Percentiles rank a stretch among this genome's conserved stretches.
phyloP scores from a whole-genome alignment of 2,888 invertebrate genomes.

The Boloria selene region DNA sequence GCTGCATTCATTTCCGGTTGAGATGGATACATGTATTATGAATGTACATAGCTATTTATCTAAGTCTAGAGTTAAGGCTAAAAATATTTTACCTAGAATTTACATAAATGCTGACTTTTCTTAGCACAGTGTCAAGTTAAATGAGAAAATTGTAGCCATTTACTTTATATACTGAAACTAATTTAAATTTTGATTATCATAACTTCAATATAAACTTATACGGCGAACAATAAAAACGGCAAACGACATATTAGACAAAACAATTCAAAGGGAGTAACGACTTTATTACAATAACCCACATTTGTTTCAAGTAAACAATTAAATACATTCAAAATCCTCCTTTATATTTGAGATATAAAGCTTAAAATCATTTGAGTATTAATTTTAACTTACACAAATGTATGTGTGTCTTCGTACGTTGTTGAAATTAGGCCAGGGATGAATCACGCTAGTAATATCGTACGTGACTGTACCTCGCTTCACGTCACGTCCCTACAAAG shows the following conservation, averaged over 20 bases:
- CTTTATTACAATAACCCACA: conserved; percentile 21
- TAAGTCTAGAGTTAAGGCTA: too few relatives aligned
- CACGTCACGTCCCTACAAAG: conserved; percentile 30
- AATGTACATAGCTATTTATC: too few relatives aligned
- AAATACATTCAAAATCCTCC: neutral
- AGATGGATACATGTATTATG: too few relatives aligned
- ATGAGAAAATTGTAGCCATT: too few relatives aligned
- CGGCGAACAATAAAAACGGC: conserved; percentile 36
- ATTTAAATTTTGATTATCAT: conserved; percentile 29
- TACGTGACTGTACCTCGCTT: conserved; percentile 45
- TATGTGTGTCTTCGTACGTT: conserved; percentile 30
- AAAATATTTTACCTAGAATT: too few relatives aligned
- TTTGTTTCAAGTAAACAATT: conserved; percentile 8
- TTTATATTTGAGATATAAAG: neutral
- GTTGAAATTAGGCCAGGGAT: conserved; percentile 42
- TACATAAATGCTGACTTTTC: too few relatives aligned
- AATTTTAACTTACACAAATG: conserved; percentile 10
- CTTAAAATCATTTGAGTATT: conserved; percentile 2
- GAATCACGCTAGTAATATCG: conserved; percentile 43
- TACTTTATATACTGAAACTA: conserved; percentile 3
- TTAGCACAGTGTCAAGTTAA: too few relatives aligned
- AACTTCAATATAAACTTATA: conserved; percentile 29
- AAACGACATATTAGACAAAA: conserved; percentile 40
- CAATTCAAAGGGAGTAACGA: conserved; percentile 38
- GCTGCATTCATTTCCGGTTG: too few relatives aligned